Base-by-base conservation (phyloP, 2,113 vertebrate species). In the Platysteira castanea region DNA sequence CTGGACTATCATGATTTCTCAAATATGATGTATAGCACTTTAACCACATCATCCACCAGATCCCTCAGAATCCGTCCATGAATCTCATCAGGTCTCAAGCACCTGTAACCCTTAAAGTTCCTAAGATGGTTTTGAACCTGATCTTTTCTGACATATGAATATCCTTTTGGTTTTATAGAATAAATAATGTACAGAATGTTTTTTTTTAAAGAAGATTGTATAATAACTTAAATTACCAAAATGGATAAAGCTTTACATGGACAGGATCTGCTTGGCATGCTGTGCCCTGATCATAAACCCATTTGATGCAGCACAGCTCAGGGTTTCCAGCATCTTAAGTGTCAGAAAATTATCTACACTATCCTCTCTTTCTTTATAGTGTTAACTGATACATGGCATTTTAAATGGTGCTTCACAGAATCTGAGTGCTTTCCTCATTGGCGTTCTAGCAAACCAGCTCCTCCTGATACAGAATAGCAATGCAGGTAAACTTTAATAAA, bases 41-140 rank as follows among this genome's bases (percentile, higher is more conserved):
- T 56, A 37, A 33, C 10, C 11, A 27, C 10, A 44, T 70, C n/a
- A 33, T 49, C 7, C 22, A 27, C 18, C 26, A 54, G 31, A 37
- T 42, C 31, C 18, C 22, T 44, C 27, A n/a, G 22, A 15, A 77
- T 53, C 23, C 0, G 0, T 13, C 50, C 10, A 44, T 28, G 27
- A 49, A 42, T 17, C 33, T 84, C 35, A 26, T 14, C 7, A 20
- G 31, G 5, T 64, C 15, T 42, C 42, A 44, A 24, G 49, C 35
- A 17, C 15, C 37, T 30, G 19, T 8, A 3, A 5, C 6, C 5
- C 27, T 63, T 50, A 31, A 37, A 6, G 11, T 76, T 47, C 41
- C 30, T 28, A 16, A 42, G 4, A 50, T 56, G 42, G 15, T 54
- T 31, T 56, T 17, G 26, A 56, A 69, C 4, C 15, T 42, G 30